phyloP scores from a whole-genome alignment of 23 tunicate genomes.

The Halocynthia aurantium region DNA sequence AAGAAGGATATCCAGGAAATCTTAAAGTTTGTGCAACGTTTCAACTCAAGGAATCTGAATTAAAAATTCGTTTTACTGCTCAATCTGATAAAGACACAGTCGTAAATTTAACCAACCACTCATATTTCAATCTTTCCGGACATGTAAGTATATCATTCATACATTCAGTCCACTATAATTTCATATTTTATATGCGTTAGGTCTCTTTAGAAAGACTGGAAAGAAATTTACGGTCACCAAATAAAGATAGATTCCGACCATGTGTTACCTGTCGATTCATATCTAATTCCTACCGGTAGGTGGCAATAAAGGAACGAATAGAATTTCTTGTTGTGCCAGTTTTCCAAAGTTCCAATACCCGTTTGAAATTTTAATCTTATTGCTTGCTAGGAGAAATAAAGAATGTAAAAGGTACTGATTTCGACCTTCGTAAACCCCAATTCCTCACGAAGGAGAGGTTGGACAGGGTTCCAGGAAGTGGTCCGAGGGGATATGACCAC shows the following conservation, averaged over 20 bases:
- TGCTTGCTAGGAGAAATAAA: constrained; percentile 42
- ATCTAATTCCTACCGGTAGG: constrained; percentile 69
- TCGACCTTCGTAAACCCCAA: constrained; percentile 63
- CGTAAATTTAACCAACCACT: constrained; percentile 81
- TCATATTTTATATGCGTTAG: constrained; percentile 2
- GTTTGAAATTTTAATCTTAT: too few relatives aligned
- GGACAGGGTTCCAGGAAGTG: constrained; percentile 40
- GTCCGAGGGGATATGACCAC: constrained; percentile 49
- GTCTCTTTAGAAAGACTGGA: constrained; percentile 51
- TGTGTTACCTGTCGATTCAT: constrained; percentile 57
- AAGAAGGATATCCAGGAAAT: constrained; percentile 92
- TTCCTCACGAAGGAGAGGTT: constrained; percentile 57
- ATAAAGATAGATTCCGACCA: constrained; percentile 41
- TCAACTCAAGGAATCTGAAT: constrained; percentile 27
- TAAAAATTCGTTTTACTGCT: constrained; percentile 49
- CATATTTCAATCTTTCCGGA: constrained; percentile 91
- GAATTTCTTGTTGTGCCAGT: neutral
- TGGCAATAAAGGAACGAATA: neutral
- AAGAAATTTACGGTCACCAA: constrained; percentile 43
- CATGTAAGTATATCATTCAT: constrained; percentile 43
- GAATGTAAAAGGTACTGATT: constrained; percentile 45
- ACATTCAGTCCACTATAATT: neutral
- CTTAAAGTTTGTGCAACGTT: constrained; percentile 36
- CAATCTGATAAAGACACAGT: constrained; percentile 55
- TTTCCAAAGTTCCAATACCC: neutral